Base-by-base conservation (phyloP, 37 sponge, comb jelly and placozoan genomes). In the Lycopodina hypogea region DNA sequence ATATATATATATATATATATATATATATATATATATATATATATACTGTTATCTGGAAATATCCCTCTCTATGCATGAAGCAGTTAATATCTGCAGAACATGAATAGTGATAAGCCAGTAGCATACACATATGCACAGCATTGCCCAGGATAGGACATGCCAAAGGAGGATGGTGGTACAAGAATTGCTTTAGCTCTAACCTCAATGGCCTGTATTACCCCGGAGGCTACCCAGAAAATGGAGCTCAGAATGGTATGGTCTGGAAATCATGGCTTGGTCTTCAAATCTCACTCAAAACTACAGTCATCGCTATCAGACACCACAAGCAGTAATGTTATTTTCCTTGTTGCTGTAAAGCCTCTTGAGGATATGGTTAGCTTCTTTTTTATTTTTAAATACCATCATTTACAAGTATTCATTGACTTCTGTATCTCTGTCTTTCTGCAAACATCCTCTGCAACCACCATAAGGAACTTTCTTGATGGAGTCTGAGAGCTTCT, bases 101-200 rank as follows among this genome's bases (percentile, higher is more conserved):
- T n/a, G n/a, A n/a, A n/a, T n/a, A n/a, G n/a, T n/a, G n/a, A n/a
- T n/a, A n/a, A n/a, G n/a, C n/a, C n/a, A n/a, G n/a, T n/a, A n/a
- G n/a, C n/a, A n/a, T n/a, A n/a, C n/a, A n/a, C n/a, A n/a, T n/a
- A n/a, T n/a, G n/a, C n/a, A n/a, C n/a, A n/a, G n/a, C n/a, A n/a
- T n/a, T n/a, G n/a, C n/a, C n/a, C n/a, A n/a, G n/a, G n/a, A n/a
- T n/a, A n/a, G n/a, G n/a, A n/a, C n/a, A n/a, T n/a, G n/a, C n/a
- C n/a, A 51, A 74, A 37, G 74, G 75, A 7, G 82, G 82, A 3
- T 84, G 85, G 85, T 84, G 85, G 85, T 84, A 78, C 39, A 77
- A 71, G 22, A 65, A 59, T 23, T 84, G 85, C 52, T 39, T 62
- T 33, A 72, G 78, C 11, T 77, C 85, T 9, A 84, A 84, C 40